Evolutionary conservation across 1,140 invertebrate species (phyloP).

Genomic region (Ceratoteleas bidentatus): DNA sequence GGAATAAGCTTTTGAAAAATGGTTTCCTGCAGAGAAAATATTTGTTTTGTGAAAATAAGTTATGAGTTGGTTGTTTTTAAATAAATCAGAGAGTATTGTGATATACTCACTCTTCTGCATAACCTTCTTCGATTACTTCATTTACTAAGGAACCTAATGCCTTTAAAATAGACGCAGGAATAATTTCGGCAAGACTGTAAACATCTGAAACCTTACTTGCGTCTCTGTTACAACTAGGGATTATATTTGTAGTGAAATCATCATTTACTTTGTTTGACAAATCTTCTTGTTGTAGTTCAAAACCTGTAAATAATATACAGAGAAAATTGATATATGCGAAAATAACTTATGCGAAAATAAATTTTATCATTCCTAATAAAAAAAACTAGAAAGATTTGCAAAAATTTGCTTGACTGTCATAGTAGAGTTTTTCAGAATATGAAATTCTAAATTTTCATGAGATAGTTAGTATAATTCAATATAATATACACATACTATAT

Average conservation of each 20-base stretch:
- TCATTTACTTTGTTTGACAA: conserved; percentile 49
- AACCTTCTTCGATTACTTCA: conserved; percentile 66
- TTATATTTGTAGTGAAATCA: conserved; percentile 53
- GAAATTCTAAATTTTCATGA: too few relatives aligned
- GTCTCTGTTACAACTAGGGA: conserved; percentile 80
- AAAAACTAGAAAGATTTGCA: too few relatives aligned
- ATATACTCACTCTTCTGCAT: conserved; percentile 59
- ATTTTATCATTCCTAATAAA: too few relatives aligned
- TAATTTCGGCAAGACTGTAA: conserved; percentile 79
- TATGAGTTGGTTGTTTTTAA: not conserved
- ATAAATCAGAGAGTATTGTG: not conserved
- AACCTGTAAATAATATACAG: conserved; percentile 55
- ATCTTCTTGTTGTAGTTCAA: conserved; percentile 70
- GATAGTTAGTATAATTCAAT: too few relatives aligned
- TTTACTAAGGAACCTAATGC: conserved; percentile 69
- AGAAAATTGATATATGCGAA: too few relatives aligned
- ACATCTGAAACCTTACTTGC: conserved; percentile 76
- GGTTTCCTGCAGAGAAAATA: conserved; percentile 5
- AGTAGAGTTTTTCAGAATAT: too few relatives aligned
- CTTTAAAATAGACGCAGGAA: conserved; percentile 76
- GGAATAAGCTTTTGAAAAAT: conserved; percentile 19
- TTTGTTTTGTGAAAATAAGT: not conserved
- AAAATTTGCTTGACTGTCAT: too few relatives aligned
- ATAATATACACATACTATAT: too few relatives aligned
- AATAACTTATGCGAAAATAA: too few relatives aligned